These are phyloP conservation scores for Tipula confusa DNA, from an alignment of 2,888 invertebrate species.

Conservation along the genomic window DNA sequence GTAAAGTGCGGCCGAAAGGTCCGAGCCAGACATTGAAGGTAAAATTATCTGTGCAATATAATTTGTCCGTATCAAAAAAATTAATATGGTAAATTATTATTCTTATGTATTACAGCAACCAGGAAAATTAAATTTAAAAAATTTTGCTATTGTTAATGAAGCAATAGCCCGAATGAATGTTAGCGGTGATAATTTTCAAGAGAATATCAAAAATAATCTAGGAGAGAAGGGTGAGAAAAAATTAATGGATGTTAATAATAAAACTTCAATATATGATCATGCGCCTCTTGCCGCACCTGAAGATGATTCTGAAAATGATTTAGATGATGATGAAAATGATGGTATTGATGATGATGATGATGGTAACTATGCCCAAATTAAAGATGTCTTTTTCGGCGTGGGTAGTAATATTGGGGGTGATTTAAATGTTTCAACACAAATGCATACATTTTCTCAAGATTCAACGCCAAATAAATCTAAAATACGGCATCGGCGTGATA, in stretches of 20 bases:
- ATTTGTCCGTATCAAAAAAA: conserved; percentile 27
- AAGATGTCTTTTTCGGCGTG: conserved; percentile 58
- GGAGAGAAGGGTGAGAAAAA: conserved; percentile 32
- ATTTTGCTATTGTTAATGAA: conserved; percentile 83
- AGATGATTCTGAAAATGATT: conserved; percentile 59
- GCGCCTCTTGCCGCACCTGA: conserved; percentile 74
- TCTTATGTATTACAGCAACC: conserved; percentile 61
- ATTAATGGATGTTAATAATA: conserved; percentile 42
- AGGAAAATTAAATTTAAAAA: conserved; percentile 83
- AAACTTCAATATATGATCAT: conserved; percentile 54
- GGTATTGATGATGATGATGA: conserved; percentile 66
- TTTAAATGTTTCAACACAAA: conserved; percentile 36
- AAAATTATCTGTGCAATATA: too few species aligned
- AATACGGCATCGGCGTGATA: conserved; percentile 59
- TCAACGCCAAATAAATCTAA: conserved; percentile 58
- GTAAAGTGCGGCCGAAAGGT: conserved; percentile 61
- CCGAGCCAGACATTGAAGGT: conserved; percentile 65
- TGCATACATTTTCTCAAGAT: conserved; percentile 65
- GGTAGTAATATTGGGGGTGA: conserved; percentile 52
- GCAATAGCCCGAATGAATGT: conserved; percentile 71
- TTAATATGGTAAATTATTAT: background rate
- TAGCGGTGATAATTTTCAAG: conserved; percentile 50
- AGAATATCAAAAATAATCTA: conserved; percentile 32
- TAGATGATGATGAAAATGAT: conserved; percentile 56
- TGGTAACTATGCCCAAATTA: conserved; percentile 66